Base-by-base conservation (phyloP, 2,113 vertebrate species). In the Siniperca knerii region DNA sequence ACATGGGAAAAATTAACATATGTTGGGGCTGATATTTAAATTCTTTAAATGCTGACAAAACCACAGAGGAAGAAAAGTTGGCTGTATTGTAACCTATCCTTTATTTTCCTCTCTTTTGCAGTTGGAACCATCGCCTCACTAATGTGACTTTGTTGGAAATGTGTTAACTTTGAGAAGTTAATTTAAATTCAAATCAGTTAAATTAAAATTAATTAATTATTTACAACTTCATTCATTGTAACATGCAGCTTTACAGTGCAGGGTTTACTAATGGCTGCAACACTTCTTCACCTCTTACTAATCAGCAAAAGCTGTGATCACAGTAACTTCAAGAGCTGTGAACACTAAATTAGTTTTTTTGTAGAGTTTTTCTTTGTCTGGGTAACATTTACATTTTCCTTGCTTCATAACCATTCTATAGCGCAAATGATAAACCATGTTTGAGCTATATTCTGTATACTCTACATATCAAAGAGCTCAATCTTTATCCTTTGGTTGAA, bases 271-370 rank as follows among this genome's bases (percentile, higher is more conserved):
- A 61, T 54, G 37, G 44, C 78, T 77, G 12, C 9, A 48, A 57
- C 77, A 70, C 42, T 10, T 69, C 67, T 68, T 74, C 65, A 64
- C 33, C 40, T 78, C 18, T 48, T 57, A 37, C 40, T 18, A 79
- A 48, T 78, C 42, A 83, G 57, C 54, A 35, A 67, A 84, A 82
- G 64, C 75, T 75, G 76, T 78, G 69, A 87, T 78, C 61, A 62
- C 62, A 52, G 46, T 2, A 48, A 77, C 62, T 72, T 66, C 9
- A 35, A 77, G 71, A 83, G 60, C 46, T 77, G 61, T 82, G 66
- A 84, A 70, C n/a, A 52, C 21, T 15, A 65, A 10, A 29, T 57
- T 20, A 25, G n/a, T 35, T 9, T 29, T 25, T 54, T n/a, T 48
- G 29, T 37, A 13, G 21, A n/a, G 37, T 57, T 71, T 62, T 62